Evolutionary conservation across 2,113 vertebrate species (phyloP), one percentile per base, ranked within the genome.

Genomic region (Oncorhynchus gorbuscha): DNA sequence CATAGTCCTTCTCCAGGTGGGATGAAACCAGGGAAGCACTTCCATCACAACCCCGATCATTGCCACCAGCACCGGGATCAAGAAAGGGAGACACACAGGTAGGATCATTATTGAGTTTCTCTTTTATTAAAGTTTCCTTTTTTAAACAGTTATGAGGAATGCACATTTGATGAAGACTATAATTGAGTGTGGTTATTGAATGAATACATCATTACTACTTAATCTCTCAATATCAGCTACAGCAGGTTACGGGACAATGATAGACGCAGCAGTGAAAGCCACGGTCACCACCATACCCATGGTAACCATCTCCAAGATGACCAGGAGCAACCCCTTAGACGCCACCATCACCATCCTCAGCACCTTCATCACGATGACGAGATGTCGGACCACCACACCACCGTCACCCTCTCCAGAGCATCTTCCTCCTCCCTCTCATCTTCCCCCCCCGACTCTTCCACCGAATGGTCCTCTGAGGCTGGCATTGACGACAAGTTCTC

Each of bases 391-490:
- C 74, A 85, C 9, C 49, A 71, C 28, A 86, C 82, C 13, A 73
- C 82, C 28, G 83, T 90, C 32, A 84, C 83, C 68, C 79, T 87
- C 39, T 85, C 83, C 2, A 84, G 81, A 74, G 86, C 89, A 24
- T 92, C 88, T 24, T 92, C 88, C 12, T 92, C 92, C 32, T 81
- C 74, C 76, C 80, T 88, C 28, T 86, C 70, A 2, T 86, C 90
- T 4, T 90, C 90, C 7, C 88, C 93, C 1, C 90, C 89, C 3
- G 80, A 0, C 3, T 90, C 92, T 1, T 88, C 91, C 4, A 90
- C 91, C 68, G 51, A 55, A 55, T 95, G 91, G 92, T 89, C 89
- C 59, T 93, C 94, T 1, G 93, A 93, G 48, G 76, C 83, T 1
- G 93, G 89, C 55, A 64, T 86, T 3, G 92, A 90, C 3, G 85